Conservation (phyloP, 2,797 vertebrate species). For the Pogonophryne albipinna region DNA sequence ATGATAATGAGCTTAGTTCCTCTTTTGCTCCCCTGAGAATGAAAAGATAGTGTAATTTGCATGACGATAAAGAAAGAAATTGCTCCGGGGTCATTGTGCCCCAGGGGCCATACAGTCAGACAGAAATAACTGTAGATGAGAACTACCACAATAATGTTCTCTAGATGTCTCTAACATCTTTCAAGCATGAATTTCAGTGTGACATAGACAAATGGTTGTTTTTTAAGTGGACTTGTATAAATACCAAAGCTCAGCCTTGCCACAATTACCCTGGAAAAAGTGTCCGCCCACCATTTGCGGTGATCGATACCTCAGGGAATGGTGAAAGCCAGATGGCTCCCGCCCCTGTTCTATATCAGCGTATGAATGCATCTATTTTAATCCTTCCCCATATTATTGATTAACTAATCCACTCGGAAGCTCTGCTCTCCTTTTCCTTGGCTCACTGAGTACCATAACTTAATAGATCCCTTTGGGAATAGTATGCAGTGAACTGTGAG, state of each 20-base stretch:
- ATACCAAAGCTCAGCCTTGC: conserved; percentile 16
- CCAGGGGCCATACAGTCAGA: conserved; percentile 26
- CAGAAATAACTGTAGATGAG: conserved; percentile 16
- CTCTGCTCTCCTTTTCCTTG: conserved; percentile 60
- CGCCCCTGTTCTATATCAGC: conserved; percentile 46
- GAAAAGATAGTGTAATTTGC: conserved; percentile 56
- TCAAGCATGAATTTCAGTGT: not conserved
- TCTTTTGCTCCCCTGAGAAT: conserved; percentile 50
- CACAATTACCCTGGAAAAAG: conserved; percentile 25
- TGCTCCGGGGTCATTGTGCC: conserved; percentile 30
- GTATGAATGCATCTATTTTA: conserved; percentile 75
- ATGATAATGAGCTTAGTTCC: conserved; percentile 68
- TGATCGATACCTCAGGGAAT: conserved; percentile 55
- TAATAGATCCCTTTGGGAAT: conserved; percentile 87
- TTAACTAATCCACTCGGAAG: conserved; percentile 76
- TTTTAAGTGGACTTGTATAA: conserved; percentile 19
- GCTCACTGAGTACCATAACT: conserved; percentile 76
- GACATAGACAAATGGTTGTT: not conserved
- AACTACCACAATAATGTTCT: conserved; percentile 6
- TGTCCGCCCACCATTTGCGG: conserved; percentile 40
- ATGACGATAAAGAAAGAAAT: conserved; percentile 43
- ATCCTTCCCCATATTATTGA: conserved; percentile 80
- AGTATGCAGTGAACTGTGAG: conserved; percentile 79
- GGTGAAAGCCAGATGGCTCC: conserved; percentile 34
- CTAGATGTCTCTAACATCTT: not conserved